Base-by-base conservation (phyloP, 1,140 invertebrate species). In the Scylla paramamosain region DNA sequence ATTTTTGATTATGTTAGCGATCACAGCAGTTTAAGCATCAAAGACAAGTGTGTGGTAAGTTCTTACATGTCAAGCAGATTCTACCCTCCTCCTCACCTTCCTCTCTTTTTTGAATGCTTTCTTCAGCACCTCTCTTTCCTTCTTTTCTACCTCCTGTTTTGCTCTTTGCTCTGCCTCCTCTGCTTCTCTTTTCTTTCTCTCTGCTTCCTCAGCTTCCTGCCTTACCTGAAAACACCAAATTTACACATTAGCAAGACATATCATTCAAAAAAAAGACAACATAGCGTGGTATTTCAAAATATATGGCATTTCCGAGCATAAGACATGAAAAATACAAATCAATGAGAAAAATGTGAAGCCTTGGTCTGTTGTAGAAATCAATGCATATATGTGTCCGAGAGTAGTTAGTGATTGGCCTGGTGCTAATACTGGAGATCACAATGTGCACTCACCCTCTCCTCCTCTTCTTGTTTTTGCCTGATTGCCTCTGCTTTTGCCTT, bases 401-500 rank as follows among this genome's bases (percentile, higher is more conserved):
- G n/a, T 39, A 39, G 39, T 39, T 1, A 39, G 39, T 39, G 39
- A 39, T 1, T 39, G 39, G 6, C 1, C 39, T 2, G 39, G 1
- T 39, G 39, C 1, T 39, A 6, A 1, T 39, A 39, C 39, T 39
- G 6, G 6, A 39, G 39, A 6, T 39, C 39, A 39, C 39, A 39
- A 39, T 39, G 10, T 59, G 52, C n/a, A 82, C 96, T 93, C 59
- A 96, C 96, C 97, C 95, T 96, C 96, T 96, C 97, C 97, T 95
- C 97, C 88, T 91, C 96, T 96, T 96, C 97, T 96, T 96, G 96
- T 95, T 92, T 96, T 96, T 96, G 96, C 96, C 97, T 97, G 95
- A 87, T 98, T 12, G 98, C 99, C 96, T 99, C 98, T 97, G 99
- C 98, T 97, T 98, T 98, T 0, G 99, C 99, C 96, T 98, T 97